Evolutionary conservation across 2,888 invertebrate genomes (phyloP), one percentile per base, ranked within the genome.

Genomic region (Tinea trinotella): DNA sequence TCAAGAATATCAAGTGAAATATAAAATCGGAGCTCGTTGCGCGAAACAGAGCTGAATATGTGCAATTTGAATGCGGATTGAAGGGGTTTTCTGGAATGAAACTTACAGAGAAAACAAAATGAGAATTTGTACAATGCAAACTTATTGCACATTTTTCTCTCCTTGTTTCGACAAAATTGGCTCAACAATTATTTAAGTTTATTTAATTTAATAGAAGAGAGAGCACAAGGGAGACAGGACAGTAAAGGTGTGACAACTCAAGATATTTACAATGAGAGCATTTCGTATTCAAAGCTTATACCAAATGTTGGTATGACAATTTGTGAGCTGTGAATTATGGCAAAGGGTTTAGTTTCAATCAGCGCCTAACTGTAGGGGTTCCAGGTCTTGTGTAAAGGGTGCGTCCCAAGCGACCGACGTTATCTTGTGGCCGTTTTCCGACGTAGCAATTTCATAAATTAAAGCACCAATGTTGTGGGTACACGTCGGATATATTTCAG

Each of bases 381-480:
- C 13, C 40, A 40, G 13, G 5, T 40, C 15, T 40, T 12, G 40
- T 40, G 13, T 40, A 56, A 54, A 54, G 46, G 56, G 30, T 20
- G 46, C 62, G 61, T 68, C 65, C 66, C 64, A 60, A 57, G 61
- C 56, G 64, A 60, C 60, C 59, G 57, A 58, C 60, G 62, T 60
- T 67, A 67, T 67, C 64, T 60, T 52, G 60, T 59, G 60, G 64
- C 66, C 68, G 50, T n/a, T 70, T 67, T 64, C 61, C 54, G 62
- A 61, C 58, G 61, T 61, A 61, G 65, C 68, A 68, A 74, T 73
- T 71, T 74, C 68, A 68, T 71, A 76, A 75, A 76, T 78, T 71
- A 74, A 70, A 67, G 69, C 63, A 56, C 55, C 57, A 57, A 58
- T 62, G 60, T 60, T 57, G 59, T 58, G 60, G 60, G 62, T 59